phyloP scores from a whole-genome alignment of 2,888 invertebrate species.

The Drosophila robusta region DNA sequence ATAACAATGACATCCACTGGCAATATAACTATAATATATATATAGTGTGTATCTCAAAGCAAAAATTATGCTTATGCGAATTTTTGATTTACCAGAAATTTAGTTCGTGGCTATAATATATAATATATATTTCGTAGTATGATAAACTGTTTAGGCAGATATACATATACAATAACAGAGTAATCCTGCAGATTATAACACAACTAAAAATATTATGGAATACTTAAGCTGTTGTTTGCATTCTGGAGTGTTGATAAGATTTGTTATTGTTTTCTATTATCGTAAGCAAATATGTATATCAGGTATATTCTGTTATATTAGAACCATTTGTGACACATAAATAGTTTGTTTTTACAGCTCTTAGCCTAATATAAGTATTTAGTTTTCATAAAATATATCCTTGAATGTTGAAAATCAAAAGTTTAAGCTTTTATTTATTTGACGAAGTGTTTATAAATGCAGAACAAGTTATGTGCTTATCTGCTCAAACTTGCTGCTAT shows the following conservation, averaged over 20 bases:
- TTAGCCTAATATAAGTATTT: neutral
- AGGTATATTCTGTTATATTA: neutral
- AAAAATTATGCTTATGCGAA: too few relatives aligned
- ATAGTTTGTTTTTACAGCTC: neutral
- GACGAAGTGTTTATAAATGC: too few relatives aligned
- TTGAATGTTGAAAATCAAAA: neutral
- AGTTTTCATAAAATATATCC: too few relatives aligned
- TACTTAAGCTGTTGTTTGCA: neutral
- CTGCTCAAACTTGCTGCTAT: neutral
- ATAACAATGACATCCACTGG: neutral
- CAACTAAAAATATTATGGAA: neutral
- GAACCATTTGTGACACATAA: neutral
- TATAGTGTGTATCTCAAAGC: neutral
- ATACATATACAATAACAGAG: neutral
- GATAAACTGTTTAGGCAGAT: neutral
- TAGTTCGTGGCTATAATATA: too few relatives aligned
- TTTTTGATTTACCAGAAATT: too few relatives aligned
- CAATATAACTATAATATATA: neutral
- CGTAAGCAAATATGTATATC: neutral
- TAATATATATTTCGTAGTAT: too few relatives aligned
- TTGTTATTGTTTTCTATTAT: neutral
- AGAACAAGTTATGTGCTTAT: too few relatives aligned
- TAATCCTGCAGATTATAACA: neutral
- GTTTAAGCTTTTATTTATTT: neutral
- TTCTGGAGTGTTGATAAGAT: neutral